Evolutionary conservation across 2,113 vertebrate species (phyloP).

Genomic region (Semicossyphus pulcher): DNA sequence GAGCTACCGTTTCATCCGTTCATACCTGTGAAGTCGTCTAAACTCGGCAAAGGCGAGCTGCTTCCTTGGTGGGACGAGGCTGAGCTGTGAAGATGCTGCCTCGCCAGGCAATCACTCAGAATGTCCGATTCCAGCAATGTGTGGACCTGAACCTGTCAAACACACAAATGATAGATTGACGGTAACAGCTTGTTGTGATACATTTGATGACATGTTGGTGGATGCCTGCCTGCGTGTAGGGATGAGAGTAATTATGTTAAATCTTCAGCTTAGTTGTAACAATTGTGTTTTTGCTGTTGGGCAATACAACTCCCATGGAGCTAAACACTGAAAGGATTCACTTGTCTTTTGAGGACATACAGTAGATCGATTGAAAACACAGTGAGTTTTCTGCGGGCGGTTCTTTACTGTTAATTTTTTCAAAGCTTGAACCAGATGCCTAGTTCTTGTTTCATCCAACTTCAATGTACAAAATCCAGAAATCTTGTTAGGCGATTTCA

Average conservation of each 20-base stretch:
- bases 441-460: constrained; percentile 64
- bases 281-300: constrained; percentile 41
- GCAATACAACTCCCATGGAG: constrained; percentile 27
- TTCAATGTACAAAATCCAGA: constrained; percentile 43
- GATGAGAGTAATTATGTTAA: constrained; percentile 46
- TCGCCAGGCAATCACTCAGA: constrained; percentile 69
- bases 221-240: constrained; percentile 2
- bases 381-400: constrained; percentile 35
- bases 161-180: constrained; percentile 26
- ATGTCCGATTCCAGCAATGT: constrained; percentile 62
- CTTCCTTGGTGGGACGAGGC: constrained; percentile 50
- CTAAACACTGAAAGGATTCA: constrained; percentile 19
- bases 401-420: constrained; percentile 63
- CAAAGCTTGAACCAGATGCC: constrained; percentile 49
- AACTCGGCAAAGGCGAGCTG: constrained; percentile 50
- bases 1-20: constrained; percentile 40
- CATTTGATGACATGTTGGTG: background rate
- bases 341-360: constrained; percentile 52
- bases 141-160: constrained; percentile 63
- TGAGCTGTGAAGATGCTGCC: constrained; percentile 72
- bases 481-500: constrained; percentile 56
- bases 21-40: constrained; percentile 74
- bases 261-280: constrained; percentile 33
- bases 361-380: constrained; percentile 60
- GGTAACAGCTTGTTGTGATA: background rate